These are phyloP conservation scores for Ochropleura leucogaster DNA, from an alignment of 2,888 invertebrate species.

Conservation along the genomic window DNA sequence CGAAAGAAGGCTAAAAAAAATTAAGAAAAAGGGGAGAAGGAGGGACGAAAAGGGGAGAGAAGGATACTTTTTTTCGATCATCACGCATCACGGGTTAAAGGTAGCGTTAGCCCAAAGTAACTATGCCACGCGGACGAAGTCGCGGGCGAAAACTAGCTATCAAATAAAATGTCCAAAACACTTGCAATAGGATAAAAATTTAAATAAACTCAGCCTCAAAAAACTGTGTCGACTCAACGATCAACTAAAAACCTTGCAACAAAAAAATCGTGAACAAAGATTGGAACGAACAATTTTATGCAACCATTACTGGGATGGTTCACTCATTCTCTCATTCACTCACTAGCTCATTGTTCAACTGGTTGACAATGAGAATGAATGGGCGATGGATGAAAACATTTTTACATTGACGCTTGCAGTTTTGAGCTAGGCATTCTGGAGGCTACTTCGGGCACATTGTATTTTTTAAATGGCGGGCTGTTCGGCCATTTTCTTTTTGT, in stretches of 20 bases:
- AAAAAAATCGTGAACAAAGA: slow-evolving; percentile 42
- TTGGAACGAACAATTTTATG: slow-evolving; percentile 51
- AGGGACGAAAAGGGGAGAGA: too few relatives aligned
- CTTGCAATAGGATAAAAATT: not conserved
- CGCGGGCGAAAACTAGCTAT: too few relatives aligned
- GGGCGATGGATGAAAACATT: slow-evolving; percentile 49
- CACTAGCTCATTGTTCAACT: slow-evolving; percentile 68
- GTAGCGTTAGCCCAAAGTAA: too few relatives aligned
- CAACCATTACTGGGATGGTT: slow-evolving; percentile 65
- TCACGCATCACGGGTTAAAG: too few relatives aligned
- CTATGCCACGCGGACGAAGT: too few relatives aligned
- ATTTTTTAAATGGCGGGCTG: slow-evolving; percentile 12
- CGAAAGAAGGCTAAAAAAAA: too few relatives aligned
- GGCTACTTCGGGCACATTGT: slow-evolving; percentile 13
- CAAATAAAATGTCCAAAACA: not conserved
- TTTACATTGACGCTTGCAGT: slow-evolving; percentile 46
- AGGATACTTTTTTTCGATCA: too few relatives aligned
- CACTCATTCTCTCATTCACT: slow-evolving; percentile 51
- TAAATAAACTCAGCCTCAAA: not conserved
- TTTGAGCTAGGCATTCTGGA: slow-evolving; percentile 28
- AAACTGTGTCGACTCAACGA: not conserved
- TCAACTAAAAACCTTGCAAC: not conserved
- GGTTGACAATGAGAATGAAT: slow-evolving; percentile 59
- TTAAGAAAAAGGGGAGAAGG: too few relatives aligned
- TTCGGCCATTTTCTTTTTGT: slow-evolving; percentile 16